Percentiles rank a stretch among this genome's conserved stretches.
These are phyloP conservation scores for Ptychoptera contaminata DNA, from an alignment of 2,888 invertebrate species.

Conservation along the genomic window DNA sequence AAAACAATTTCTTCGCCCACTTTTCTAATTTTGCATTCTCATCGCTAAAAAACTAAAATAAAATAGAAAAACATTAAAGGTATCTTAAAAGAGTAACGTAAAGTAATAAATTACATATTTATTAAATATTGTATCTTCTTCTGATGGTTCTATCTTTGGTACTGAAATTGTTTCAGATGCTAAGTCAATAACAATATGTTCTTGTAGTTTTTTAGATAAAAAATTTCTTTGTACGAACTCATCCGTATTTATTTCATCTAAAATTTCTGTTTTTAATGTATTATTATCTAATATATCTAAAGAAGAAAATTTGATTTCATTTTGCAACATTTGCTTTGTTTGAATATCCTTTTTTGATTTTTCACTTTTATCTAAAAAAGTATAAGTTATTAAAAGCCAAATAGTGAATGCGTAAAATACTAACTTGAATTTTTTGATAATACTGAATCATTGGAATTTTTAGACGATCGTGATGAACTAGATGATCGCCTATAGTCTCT, in stretches of 20 bases:
- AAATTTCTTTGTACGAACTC: constrained; percentile 46
- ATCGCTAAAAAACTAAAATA: constrained; percentile 48
- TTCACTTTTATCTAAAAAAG: too few relatives aligned
- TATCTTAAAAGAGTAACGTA: background rate
- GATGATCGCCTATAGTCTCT: background rate
- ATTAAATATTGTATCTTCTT: constrained; percentile 47
- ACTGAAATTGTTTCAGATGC: constrained; percentile 53
- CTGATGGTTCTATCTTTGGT: constrained; percentile 38
- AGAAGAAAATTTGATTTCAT: constrained; percentile 2
- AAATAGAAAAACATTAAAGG: constrained; percentile 9
- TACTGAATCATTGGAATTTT: background rate
- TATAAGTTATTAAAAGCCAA: background rate
- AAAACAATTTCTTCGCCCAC: constrained; percentile 56
- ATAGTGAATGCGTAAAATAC: background rate
- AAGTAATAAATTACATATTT: constrained; percentile 40
- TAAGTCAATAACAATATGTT: constrained; percentile 52
- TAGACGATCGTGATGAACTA: background rate
- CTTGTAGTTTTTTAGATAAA: constrained; percentile 44
- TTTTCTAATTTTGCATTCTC: constrained; percentile 53
- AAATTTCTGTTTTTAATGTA: constrained; percentile 27
- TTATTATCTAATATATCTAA: constrained; percentile 14
- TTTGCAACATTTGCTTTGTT: background rate
- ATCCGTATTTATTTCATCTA: constrained; percentile 57
- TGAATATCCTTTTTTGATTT: too few relatives aligned
- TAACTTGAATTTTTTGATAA: background rate